Percentiles rank a stretch among this genome's conserved stretches.
phyloP scores from a whole-genome alignment of 2,888 invertebrate species.

The Poecilus cupreus region DNA sequence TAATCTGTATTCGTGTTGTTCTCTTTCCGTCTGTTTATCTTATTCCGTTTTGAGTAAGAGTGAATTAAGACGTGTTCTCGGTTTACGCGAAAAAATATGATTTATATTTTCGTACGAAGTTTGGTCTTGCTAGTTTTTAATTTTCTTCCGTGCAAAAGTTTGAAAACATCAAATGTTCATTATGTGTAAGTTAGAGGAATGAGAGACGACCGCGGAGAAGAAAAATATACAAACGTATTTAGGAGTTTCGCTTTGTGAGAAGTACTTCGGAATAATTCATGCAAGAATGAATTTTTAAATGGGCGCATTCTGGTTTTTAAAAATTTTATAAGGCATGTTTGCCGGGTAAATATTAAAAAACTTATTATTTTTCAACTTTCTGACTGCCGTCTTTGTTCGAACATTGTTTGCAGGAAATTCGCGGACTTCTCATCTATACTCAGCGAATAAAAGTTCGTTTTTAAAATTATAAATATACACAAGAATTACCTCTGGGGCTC shows the following conservation, averaged over 20 bases:
- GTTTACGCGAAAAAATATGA: not conserved
- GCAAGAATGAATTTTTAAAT: conserved; percentile 28
- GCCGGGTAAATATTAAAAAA: conserved; percentile 9
- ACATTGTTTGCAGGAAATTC: not conserved
- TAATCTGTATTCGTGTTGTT: too few species aligned
- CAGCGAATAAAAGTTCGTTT: too few species aligned
- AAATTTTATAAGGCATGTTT: conserved; percentile 25
- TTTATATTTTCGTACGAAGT: not conserved
- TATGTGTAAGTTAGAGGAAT: conserved; percentile 12
- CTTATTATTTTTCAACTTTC: conserved; percentile 28
- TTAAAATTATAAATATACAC: too few species aligned
- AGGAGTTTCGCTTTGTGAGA: conserved; percentile 20
- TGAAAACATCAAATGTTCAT: conserved; percentile 44
- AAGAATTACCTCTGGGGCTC: not conserved
- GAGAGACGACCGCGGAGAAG: not conserved
- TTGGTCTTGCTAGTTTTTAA: conserved; percentile 23
- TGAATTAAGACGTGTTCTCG: not conserved
- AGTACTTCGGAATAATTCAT: conserved; percentile 12
- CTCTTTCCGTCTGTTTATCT: too few species aligned
- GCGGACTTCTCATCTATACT: too few species aligned
- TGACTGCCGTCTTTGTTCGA: not conserved
- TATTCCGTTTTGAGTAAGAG: too few species aligned
- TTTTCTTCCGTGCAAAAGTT: conserved; percentile 27
- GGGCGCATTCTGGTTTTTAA: not conserved
- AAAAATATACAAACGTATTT: conserved; percentile 39